These are phyloP conservation scores for Holothuria glaberrima DNA, from an alignment of 35 echinoderm and acorn worm species.

Conservation along the genomic window DNA sequence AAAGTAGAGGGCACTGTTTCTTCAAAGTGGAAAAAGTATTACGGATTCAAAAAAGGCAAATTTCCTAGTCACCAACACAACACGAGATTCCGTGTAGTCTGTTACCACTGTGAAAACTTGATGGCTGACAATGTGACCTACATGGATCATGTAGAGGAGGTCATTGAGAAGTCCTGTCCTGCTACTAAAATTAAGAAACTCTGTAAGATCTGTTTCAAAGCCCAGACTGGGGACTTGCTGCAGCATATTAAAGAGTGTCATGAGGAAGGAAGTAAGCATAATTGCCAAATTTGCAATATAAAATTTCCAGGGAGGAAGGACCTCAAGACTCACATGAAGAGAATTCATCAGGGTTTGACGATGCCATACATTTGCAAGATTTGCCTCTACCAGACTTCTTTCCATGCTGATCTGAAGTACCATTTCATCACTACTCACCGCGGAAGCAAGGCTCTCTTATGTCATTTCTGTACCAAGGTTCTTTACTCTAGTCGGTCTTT, in stretches of 20 bases:
- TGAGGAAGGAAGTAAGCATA: not conserved
- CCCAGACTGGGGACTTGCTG: not conserved
- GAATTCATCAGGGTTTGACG: slow-evolving; percentile 21
- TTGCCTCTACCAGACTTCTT: slow-evolving; percentile 54
- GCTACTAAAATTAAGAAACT: slow-evolving; percentile 37
- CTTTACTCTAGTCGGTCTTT: slow-evolving; percentile 31
- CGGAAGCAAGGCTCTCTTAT: slow-evolving; percentile 45
- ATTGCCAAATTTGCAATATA: slow-evolving; percentile 50
- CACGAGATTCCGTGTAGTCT: slow-evolving; percentile 33
- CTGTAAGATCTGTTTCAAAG: slow-evolving; percentile 24
- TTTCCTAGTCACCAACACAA: slow-evolving; percentile 30
- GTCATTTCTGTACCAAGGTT: slow-evolving; percentile 43
- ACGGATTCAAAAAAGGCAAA: slow-evolving; percentile 31
- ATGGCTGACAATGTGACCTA: slow-evolving; percentile 54
- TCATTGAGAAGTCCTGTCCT: slow-evolving; percentile 42
- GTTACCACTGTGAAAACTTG: slow-evolving; percentile 59
- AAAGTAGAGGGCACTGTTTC: not conserved
- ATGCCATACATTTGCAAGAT: slow-evolving; percentile 62
- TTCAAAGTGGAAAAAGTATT: slow-evolving; percentile 41
- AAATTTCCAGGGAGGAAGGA: not conserved
- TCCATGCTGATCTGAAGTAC: slow-evolving; percentile 29
- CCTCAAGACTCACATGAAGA: slow-evolving; percentile 35
- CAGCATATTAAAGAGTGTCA: slow-evolving; percentile 28
- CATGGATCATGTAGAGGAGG: slow-evolving; percentile 52
- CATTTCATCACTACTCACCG: slow-evolving; percentile 37